Evolutionary conservation across 2,797 vertebrate genomes (phyloP).

Genomic region (Hapalemur alaotrensis): DNA sequence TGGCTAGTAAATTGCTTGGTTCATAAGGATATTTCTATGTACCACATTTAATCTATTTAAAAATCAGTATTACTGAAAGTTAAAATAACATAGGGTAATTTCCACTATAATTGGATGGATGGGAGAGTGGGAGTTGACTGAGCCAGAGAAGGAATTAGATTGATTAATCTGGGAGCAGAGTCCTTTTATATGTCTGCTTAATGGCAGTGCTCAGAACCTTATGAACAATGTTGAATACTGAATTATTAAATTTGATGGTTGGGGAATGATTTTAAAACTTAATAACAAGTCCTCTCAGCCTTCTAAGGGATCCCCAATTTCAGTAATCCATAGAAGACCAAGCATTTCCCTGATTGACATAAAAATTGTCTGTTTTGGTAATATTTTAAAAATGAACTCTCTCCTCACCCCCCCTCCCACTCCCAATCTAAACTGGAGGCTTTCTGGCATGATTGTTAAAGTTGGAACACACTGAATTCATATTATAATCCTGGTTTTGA

Average conservation of each 20-base stretch:
- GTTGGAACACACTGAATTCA: neutral
- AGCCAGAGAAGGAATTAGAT: slow-evolving; percentile 8
- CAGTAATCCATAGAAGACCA: neutral
- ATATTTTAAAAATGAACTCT: slow-evolving; percentile 29
- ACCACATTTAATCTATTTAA: slow-evolving; percentile 24
- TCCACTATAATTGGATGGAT: slow-evolving; percentile 20
- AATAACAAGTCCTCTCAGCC: slow-evolving; percentile 5
- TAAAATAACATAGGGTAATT: slow-evolving; percentile 49
- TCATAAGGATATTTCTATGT: slow-evolving; percentile 10
- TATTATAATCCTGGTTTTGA: neutral
- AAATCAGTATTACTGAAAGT: slow-evolving; percentile 2
- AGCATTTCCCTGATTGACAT: neutral
- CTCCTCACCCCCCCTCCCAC: neutral
- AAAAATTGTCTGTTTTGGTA: slow-evolving; percentile 39
- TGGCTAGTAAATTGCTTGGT: neutral
- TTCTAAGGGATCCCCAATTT: slow-evolving; percentile 8
- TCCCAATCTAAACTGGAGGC: neutral
- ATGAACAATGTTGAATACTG: neutral
- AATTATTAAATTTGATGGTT: slow-evolving; percentile 45
- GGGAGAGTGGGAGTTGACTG: neutral
- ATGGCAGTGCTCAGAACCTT: slow-evolving; percentile 4
- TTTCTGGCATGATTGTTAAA: neutral
- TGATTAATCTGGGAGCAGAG: neutral
- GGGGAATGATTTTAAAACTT: slow-evolving; percentile 44
- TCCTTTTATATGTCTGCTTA: slow-evolving; percentile 23